A percentile compares a stretch with the other conserved stretches of the same genome.
Evolutionary conservation across 2,888 invertebrate genomes (phyloP).

Genomic region (Cerceris rybyensis): DNA sequence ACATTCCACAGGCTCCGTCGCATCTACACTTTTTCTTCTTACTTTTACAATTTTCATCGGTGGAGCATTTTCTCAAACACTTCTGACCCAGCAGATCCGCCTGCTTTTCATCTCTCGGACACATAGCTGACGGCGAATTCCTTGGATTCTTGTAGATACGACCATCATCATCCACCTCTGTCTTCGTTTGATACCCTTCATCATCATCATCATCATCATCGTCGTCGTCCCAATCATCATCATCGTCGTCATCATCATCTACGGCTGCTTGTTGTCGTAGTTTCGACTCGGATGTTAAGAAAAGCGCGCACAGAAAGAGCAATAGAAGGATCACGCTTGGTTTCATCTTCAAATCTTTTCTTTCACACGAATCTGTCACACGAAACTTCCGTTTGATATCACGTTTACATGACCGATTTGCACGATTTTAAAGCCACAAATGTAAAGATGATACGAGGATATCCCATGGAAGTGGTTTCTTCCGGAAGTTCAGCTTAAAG

Average conservation of each 20-base stretch:
- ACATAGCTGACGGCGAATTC: constrained; percentile 92
- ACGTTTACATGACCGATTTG: constrained; percentile 58
- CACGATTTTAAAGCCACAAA: background rate
- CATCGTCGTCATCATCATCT: constrained; percentile 78
- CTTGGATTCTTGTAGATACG: constrained; percentile 93
- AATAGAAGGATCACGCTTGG: constrained; percentile 69
- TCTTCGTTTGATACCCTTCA: constrained; percentile 76
- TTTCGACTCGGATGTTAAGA: constrained; percentile 76
- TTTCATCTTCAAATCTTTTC: constrained; percentile 68
- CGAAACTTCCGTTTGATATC: background rate
- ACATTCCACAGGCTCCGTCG: constrained; percentile 98
- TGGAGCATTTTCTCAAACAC: constrained; percentile 95
- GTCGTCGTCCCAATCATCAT: constrained; percentile 83
- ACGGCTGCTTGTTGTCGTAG: constrained; percentile 74
- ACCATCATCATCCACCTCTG: constrained; percentile 90
- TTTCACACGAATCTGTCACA: background rate
- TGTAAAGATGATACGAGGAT: constrained; percentile 2
- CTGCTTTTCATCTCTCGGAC: constrained; percentile 93
- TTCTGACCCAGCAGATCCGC: constrained; percentile 92
- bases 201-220: constrained; percentile 82
- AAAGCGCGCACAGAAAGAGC: constrained; percentile 70
- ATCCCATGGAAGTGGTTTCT: constrained; percentile 49
- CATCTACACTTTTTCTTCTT: constrained; percentile 98
- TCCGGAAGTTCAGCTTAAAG: constrained; percentile 50
- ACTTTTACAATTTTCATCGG: constrained; percentile 97